Evolutionary conservation across 2,797 vertebrate genomes (phyloP).

Genomic region (Lepidocolaptes lacrymiger): DNA sequence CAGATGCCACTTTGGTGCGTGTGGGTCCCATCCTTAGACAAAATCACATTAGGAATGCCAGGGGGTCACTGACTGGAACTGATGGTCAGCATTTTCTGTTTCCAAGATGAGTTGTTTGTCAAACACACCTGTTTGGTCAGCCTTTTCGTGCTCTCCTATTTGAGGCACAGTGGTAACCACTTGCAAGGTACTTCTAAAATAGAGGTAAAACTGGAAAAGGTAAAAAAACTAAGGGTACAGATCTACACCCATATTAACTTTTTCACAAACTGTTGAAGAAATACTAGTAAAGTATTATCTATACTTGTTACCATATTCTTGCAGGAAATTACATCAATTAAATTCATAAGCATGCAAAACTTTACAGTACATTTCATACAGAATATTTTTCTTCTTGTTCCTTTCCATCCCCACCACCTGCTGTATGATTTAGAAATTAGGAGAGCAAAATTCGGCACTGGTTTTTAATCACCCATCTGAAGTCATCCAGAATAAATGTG

Average conservation of each 20-base stretch:
- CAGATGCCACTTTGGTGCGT: neutral
- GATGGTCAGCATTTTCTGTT: neutral
- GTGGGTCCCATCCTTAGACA: neutral
- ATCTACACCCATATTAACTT: neutral
- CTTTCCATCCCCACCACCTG: neutral
- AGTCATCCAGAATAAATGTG: constrained; percentile 18
- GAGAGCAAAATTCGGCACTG: neutral
- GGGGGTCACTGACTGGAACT: neutral
- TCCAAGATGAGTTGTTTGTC: neutral
- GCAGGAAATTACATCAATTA: neutral
- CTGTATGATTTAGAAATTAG: neutral
- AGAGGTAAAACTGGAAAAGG: neutral
- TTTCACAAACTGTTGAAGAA: neutral
- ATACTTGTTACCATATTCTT: neutral
- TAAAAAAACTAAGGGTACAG: neutral
- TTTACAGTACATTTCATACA: neutral
- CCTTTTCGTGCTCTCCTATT: neutral
- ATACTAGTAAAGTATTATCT: neutral
- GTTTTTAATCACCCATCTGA: neutral
- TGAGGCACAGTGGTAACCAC: neutral
- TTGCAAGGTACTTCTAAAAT: neutral
- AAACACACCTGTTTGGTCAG: neutral
- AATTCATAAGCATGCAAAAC: neutral
- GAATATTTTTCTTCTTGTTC: neutral
- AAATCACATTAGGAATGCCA: neutral